Conservation (phyloP, 2,797 vertebrate species). For the Cyprinella venusta region DNA sequence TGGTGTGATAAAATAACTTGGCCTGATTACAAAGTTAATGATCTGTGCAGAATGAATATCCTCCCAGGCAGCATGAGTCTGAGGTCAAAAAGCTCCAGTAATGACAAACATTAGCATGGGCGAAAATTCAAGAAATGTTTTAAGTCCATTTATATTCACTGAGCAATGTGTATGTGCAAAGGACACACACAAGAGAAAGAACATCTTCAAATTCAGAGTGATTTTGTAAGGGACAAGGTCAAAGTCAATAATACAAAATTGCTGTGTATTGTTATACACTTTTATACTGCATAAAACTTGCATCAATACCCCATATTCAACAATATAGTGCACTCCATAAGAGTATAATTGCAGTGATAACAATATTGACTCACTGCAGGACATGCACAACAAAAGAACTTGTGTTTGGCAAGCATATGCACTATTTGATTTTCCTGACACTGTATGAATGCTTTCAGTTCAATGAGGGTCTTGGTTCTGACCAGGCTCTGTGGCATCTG, state of each 20-base stretch:
- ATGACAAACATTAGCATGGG: conserved; percentile 40
- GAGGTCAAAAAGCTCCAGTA: conserved; percentile 22
- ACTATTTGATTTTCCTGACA: neutral
- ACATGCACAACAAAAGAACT: neutral
- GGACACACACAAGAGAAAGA: neutral
- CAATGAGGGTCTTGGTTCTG: neutral
- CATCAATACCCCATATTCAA: conserved; percentile 23
- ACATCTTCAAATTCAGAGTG: conserved; percentile 8
- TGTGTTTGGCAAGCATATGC: neutral
- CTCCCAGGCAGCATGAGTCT: conserved; percentile 28
- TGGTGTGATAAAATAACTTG: conserved; percentile 46
- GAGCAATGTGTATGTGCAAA: neutral
- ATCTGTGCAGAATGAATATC: conserved; percentile 46
- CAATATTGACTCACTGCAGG: conserved; percentile 4
- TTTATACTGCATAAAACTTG: conserved; percentile 1
- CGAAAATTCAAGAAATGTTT: conserved; percentile 33
- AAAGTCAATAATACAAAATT: conserved; percentile 26
- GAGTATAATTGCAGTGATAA: conserved; percentile 27
- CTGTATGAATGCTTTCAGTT: neutral
- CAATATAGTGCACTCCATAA: conserved; percentile 17
- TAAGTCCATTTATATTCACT: conserved; percentile 20
- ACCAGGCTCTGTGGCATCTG: neutral
- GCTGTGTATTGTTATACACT: conserved; percentile 13
- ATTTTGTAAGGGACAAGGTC: conserved; percentile 4
- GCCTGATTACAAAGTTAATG: conserved; percentile 57